Evolutionary conservation across 1,140 invertebrate genomes (phyloP), one percentile per base, ranked within the genome.

Genomic region (Stenopsyche tienmushanensis): DNA sequence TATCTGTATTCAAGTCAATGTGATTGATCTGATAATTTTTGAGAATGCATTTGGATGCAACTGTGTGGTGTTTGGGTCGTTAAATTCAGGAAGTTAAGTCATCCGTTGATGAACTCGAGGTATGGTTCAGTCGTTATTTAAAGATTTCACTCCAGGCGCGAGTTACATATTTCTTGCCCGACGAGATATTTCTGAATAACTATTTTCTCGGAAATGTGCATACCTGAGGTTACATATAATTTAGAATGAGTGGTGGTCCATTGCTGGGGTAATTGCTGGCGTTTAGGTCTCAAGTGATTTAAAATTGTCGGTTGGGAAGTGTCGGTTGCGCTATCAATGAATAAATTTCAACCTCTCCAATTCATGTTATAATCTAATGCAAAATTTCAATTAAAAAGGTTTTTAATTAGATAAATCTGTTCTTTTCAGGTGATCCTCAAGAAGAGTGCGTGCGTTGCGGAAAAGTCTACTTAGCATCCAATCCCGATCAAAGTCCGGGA

Each of bases 361-460:
- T n/a, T n/a, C n/a, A n/a, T n/a, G n/a, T n/a, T n/a, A n/a, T n/a
- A n/a, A n/a, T n/a, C n/a, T n/a, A n/a, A n/a, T n/a, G n/a, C n/a
- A n/a, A n/a, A n/a, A n/a, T n/a, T n/a, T n/a, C n/a, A n/a, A n/a
- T n/a, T n/a, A n/a, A n/a, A 42, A 42, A 15, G 41, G 18, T 42
- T 17, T 60, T 60, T 47, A 34, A 34, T 34, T 7, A 34, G 5
- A 34, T 13, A 13, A 5, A 34, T 47, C 17, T 65, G 53, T 70
- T 69, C 21, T 29, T 73, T 73, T 25, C 70, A 80, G 78, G 78
- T 65, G 75, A 78, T 64, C 73, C 74, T 15, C 75, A 77, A 70
- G 77, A 78, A 66, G 77, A 80, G 70, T 79, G 78, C 65, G 72
- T 76, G 8, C 65, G 75, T 29, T 81, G 77, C 70, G 76, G 76